Percentiles rank a stretch among this genome's conserved stretches.
phyloP scores from a whole-genome alignment of 92 coral and sea anemone genomes.

The Epizoanthus fatuus region DNA sequence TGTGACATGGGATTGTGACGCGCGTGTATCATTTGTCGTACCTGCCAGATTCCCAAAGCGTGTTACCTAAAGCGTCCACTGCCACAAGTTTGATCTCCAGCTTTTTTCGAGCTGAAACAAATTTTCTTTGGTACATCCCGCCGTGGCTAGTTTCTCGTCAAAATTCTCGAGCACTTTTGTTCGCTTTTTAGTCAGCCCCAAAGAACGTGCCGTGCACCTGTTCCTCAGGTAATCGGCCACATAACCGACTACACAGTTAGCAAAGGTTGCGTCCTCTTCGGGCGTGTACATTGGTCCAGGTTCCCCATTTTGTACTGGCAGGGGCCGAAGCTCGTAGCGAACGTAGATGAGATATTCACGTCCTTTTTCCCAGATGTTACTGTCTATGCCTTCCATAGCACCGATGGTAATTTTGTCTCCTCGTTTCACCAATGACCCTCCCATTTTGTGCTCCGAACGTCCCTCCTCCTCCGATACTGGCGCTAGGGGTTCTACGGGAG shows the following conservation, averaged over 20 bases:
- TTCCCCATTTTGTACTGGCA: background rate
- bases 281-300: constrained; percentile 29
- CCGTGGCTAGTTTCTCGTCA: background rate
- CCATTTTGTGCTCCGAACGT: constrained; percentile 25
- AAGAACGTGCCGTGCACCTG: constrained; percentile 24
- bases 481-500: background rate
- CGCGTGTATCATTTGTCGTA: constrained; percentile 22
- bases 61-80: constrained; percentile 9
- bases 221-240: constrained; percentile 41
- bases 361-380: background rate
- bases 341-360: constrained; percentile 18
- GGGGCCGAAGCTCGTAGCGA: constrained; percentile 21
- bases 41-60: constrained; percentile 26
- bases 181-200: background rate
- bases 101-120: constrained; percentile 3
- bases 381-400: constrained; percentile 11
- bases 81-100: background rate
- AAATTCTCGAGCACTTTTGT: background rate
- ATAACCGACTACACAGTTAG: background rate
- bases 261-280: background rate
- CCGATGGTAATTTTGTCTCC: constrained; percentile 22
- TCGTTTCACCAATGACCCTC: background rate
- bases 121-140: background rate
- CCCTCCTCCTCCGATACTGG: constrained; percentile 7
- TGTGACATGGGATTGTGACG: constrained; percentile 38